Base-by-base conservation (phyloP, 2,888 invertebrate species). In the Thereva nobilitata region DNA sequence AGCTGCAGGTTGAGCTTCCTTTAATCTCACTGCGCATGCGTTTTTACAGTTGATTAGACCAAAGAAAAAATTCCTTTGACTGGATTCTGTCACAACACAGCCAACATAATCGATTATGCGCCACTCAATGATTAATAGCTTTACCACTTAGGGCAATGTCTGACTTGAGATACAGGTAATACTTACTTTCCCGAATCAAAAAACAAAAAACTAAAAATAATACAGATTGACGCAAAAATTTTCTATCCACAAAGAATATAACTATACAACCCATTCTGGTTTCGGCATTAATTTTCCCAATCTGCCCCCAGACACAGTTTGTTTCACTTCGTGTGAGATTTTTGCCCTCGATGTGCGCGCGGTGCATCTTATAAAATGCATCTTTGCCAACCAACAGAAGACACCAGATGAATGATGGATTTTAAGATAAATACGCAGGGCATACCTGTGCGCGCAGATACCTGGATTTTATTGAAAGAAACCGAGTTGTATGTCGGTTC, bases 371-470 rank as follows among this genome's bases (percentile, higher is more conserved):
- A 23, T 23, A 50, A 61, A 34, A 47, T 50, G 40, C 40, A 45
- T 59, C 40, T 23, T 23, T 23, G 23, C 23, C 23, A 23, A 23
- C 41, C 55, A 41, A 54, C 40, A 41, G 45, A 49, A 50, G 65
- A 40, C 65, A 55, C 23, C 41, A 59, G 40, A 66, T 52, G 66
- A 66, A 41, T 66, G 50, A 66, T 66, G 66, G 66, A 66, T 66
- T 52, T 66, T 37, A 57, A 66, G 57, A 66, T 59, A 66, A 66
- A 66, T 56, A 50, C 49, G 50, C 49, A 4, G 37, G 9, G 57
- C 56, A 57, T 12, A 45, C 35, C 52, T 64, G 23, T 23, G 54
- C 47, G 40, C 54, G 37, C 35, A 42, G 44, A 10, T 56, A 44
- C 4, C 23, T 23, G 8, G n/a, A 52, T 40, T 56, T 49, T 49